Evolutionary conservation across 2,888 invertebrate species (phyloP).

Genomic region (Ferdinandea cuprea): DNA sequence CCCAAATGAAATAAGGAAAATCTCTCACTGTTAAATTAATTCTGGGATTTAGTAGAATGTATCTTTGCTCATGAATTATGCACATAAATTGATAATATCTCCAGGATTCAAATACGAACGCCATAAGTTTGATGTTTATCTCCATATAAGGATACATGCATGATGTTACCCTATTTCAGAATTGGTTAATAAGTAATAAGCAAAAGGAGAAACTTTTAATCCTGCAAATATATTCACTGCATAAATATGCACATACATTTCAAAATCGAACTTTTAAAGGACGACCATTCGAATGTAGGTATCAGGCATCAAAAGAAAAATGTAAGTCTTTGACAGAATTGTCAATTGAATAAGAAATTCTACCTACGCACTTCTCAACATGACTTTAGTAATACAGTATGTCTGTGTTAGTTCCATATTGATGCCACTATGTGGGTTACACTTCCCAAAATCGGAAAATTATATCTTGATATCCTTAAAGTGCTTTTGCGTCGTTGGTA

Average conservation of each 20-base stretch:
- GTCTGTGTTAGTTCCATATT: slow-evolving; percentile 5
- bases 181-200: slow-evolving; percentile 34
- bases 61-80: slow-evolving; percentile 64
- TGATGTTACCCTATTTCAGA: not conserved
- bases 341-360: slow-evolving; percentile 1
- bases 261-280: not conserved
- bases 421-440: slow-evolving; percentile 36
- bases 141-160: slow-evolving; percentile 3
- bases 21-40: slow-evolving; percentile 48
- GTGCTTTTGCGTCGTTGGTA: not conserved
- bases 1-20: slow-evolving; percentile 46
- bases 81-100: slow-evolving; percentile 55
- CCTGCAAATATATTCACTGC: slow-evolving; percentile 14
- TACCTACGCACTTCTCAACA: not conserved
- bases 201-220: not conserved
- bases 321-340: slow-evolving; percentile 10
- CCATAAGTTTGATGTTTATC: slow-evolving; percentile 1
- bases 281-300: too few species aligned
- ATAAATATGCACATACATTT: slow-evolving; percentile 9
- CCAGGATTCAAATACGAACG: not conserved
- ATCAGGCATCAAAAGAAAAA: not conserved
- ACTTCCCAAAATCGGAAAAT: slow-evolving; percentile 39
- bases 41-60: slow-evolving; percentile 47
- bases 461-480: slow-evolving; percentile 14
- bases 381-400: not conserved